Conservation (phyloP, 2,888 invertebrate species). For the Drosophila fungiperda region DNA sequence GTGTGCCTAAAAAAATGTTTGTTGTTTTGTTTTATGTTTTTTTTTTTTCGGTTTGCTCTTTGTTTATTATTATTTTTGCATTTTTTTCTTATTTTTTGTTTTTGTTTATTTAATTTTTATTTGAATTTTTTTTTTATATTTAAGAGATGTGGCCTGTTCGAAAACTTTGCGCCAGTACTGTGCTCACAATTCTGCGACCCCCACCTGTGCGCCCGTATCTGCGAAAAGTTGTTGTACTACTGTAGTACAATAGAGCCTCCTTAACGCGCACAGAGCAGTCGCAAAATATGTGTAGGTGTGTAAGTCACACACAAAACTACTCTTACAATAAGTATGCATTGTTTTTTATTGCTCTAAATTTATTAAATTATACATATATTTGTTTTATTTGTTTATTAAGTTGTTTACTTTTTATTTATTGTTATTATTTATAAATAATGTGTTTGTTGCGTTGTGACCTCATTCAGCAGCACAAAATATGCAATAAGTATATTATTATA, state of each 20-base stretch:
- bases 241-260: conserved; percentile 15
- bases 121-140: conserved; percentile 22
- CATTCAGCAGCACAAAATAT: conserved; percentile 80
- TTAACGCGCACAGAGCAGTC: conserved; percentile 24
- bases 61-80: conserved; percentile 19
- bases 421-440: conserved; percentile 29
- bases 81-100: conserved; percentile 21
- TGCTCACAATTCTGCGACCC: conserved; percentile 29
- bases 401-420: conserved; percentile 11
- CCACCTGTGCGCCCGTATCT: conserved; percentile 17
- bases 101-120: conserved; percentile 25
- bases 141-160: conserved; percentile 34
- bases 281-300: conserved; percentile 26
- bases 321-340: conserved; percentile 33
- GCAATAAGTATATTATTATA: conserved; percentile 67
- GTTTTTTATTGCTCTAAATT: conserved; percentile 69
- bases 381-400: conserved; percentile 42
- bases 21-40: conserved; percentile 25
- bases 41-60: conserved; percentile 6
- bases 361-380: conserved; percentile 47
- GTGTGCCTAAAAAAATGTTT: conserved; percentile 74
- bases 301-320: conserved; percentile 15
- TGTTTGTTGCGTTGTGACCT: conserved; percentile 77
- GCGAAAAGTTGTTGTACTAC: conserved; percentile 7
- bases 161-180: conserved; percentile 54